phyloP scores from a whole-genome alignment of 2,797 vertebrate genomes.

The Glossophaga mutica region DNA sequence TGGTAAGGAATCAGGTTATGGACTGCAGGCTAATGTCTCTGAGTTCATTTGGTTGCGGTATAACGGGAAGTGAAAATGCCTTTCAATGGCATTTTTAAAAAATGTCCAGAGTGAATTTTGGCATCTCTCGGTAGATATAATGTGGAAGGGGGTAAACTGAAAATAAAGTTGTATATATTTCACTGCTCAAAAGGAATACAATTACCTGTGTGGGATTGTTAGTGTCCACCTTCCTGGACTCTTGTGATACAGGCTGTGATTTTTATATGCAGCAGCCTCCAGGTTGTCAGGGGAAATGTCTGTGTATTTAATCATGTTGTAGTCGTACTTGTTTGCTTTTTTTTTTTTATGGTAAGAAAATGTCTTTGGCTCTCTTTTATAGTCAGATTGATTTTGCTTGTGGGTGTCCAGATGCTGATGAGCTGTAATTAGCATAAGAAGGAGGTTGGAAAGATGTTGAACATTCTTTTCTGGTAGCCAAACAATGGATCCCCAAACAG shows the following conservation, averaged over 20 bases:
- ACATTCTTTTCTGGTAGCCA: conserved; percentile 58
- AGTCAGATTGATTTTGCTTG: conserved; percentile 72
- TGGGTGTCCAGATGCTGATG: conserved; percentile 63
- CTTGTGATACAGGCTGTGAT: conserved; percentile 30
- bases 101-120: conserved; percentile 8
- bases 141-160: conserved; percentile 22
- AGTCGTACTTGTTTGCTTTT: conserved; percentile 46
- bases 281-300: conserved; percentile 51
- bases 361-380: conserved; percentile 59
- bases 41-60: not conserved
- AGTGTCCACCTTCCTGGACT: conserved; percentile 45
- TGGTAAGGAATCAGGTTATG: not conserved
- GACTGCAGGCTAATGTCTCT: not conserved
- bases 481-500: conserved; percentile 33
- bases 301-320: conserved; percentile 57
- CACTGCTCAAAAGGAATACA: conserved; percentile 45
- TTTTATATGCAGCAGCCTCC: conserved; percentile 39
- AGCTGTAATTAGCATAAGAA: conserved; percentile 57
- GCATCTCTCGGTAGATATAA: not conserved
- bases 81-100: not conserved
- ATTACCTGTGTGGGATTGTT: conserved; percentile 31
- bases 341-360: conserved; percentile 56
- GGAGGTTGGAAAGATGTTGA: conserved; percentile 57
- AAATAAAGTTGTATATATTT: conserved; percentile 39
- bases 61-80: not conserved